Evolutionary conservation across 2,113 vertebrate genomes (phyloP).

Genomic region (Numida meleagris): DNA sequence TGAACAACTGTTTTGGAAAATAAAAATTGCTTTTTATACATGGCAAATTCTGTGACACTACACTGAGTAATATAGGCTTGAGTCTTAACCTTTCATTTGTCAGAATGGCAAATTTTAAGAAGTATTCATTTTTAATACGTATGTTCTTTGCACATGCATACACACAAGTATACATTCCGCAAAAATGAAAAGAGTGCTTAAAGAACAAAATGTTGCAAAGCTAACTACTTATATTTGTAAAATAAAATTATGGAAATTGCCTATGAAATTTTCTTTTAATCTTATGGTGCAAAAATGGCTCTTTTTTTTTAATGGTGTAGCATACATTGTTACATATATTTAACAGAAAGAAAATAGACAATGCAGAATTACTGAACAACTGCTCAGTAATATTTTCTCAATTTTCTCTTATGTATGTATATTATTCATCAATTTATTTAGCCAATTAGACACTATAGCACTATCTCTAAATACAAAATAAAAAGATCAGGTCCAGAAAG

Average conservation of each 20-base stretch:
- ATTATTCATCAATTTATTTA: not conserved
- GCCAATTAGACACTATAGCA: not conserved
- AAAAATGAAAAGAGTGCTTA: not conserved
- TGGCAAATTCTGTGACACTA: constrained; percentile 46
- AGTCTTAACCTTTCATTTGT: constrained; percentile 25
- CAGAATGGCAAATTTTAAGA: constrained; percentile 6
- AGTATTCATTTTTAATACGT: not conserved
- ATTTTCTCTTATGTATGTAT: not conserved
- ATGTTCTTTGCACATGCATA: not conserved
- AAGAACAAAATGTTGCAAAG: not conserved
- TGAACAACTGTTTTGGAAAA: constrained; percentile 43
- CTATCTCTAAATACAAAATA: not conserved
- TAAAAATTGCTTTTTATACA: constrained; percentile 62
- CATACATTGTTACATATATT: not conserved
- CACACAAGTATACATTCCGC: not conserved
- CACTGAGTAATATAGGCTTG: not conserved
- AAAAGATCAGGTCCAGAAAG: not conserved
- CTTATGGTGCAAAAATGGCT: not conserved
- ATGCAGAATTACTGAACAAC: not conserved
- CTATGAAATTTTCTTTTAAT: not conserved
- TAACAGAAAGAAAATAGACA: not conserved
- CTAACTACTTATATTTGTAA: not conserved
- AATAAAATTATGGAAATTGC: not conserved
- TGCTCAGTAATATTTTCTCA: not conserved
- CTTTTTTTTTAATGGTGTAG: not conserved